Conservation (phyloP, 2,797 vertebrate genomes). For the Hoplostethus mediterraneus region DNA sequence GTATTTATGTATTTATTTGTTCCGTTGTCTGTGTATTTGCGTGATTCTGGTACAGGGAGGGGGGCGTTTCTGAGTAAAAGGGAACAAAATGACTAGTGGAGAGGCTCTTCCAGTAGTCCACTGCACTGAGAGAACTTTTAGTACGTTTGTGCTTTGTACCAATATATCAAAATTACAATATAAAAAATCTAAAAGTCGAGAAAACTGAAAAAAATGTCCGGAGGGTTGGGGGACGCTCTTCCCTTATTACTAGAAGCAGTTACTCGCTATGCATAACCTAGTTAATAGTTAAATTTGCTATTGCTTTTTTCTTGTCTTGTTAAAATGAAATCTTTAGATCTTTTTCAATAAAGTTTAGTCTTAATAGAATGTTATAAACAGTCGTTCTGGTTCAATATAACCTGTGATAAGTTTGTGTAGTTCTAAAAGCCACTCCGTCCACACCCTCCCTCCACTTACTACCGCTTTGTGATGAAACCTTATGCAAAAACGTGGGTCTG, state of each 20-base stretch:
- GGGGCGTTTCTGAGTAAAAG: slow-evolving; percentile 96
- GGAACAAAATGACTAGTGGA: slow-evolving; percentile 98
- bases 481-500: slow-evolving; percentile 92
- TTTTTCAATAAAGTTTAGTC: slow-evolving; percentile 99
- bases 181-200: slow-evolving; percentile 85
- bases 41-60: slow-evolving; percentile 94
- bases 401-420: slow-evolving; percentile 99
- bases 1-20: slow-evolving; percentile 90
- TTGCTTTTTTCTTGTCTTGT: slow-evolving; percentile 99
- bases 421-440: slow-evolving; percentile 92
- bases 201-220: slow-evolving; percentile 88
- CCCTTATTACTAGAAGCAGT: slow-evolving; percentile 99
- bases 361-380: slow-evolving; percentile 99
- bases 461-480: slow-evolving; percentile 90
- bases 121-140: slow-evolving; percentile 99
- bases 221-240: slow-evolving; percentile 97
- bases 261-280: slow-evolving; percentile 99
- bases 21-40: slow-evolving; percentile 93
- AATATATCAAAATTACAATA: slow-evolving; percentile 99
- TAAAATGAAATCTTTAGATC: slow-evolving; percentile 99
- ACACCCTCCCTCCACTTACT: slow-evolving; percentile 90
- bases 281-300: slow-evolving; percentile 99
- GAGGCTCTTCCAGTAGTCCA: slow-evolving; percentile 96
- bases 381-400: slow-evolving; percentile 99
- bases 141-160: slow-evolving; percentile 99